These are phyloP conservation scores for Idaea straminata DNA, from an alignment of 2,888 invertebrate genomes.

Conservation along the genomic window DNA sequence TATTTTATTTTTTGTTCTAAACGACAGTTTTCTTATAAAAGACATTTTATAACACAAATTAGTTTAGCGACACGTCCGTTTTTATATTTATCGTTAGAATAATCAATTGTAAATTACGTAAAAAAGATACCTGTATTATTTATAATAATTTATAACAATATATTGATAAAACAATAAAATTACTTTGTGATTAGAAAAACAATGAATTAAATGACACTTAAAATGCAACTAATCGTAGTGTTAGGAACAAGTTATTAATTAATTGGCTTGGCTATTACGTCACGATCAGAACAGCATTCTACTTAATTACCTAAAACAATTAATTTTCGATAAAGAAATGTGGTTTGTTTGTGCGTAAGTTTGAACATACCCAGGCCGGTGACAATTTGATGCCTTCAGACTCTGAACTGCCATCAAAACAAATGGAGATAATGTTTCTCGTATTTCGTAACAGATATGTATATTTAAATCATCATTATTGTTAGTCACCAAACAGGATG, in stretches of 20 bases:
- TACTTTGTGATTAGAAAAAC: neutral
- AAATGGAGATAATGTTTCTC: neutral
- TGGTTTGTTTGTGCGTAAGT: neutral
- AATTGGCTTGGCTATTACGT: neutral
- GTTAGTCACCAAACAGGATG: slow-evolving; percentile 13
- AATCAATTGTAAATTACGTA: neutral
- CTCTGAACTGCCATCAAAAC: neutral
- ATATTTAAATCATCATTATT: neutral
- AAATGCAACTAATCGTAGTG: neutral
- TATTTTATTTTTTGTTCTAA: slow-evolving; percentile 7
- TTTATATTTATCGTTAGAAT: neutral
- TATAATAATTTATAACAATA: neutral
- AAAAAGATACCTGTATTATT: neutral
- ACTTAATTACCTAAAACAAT: slow-evolving; percentile 9
- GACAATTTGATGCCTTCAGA: neutral
- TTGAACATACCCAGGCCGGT: slow-evolving; percentile 7
- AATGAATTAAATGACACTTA: neutral
- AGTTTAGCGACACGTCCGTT: neutral
- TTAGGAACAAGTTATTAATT: neutral
- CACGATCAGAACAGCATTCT: slow-evolving; percentile 7
- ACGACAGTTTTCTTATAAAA: slow-evolving; percentile 7
- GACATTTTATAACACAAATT: slow-evolving; percentile 9
- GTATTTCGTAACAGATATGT: neutral
- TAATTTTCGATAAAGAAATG: slow-evolving; percentile 5
- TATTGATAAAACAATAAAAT: neutral